A percentile compares a stretch with the other conserved stretches of the same genome.
Evolutionary conservation across 1,140 invertebrate species (phyloP).

Genomic region (Dendrolimus punctatus): DNA sequence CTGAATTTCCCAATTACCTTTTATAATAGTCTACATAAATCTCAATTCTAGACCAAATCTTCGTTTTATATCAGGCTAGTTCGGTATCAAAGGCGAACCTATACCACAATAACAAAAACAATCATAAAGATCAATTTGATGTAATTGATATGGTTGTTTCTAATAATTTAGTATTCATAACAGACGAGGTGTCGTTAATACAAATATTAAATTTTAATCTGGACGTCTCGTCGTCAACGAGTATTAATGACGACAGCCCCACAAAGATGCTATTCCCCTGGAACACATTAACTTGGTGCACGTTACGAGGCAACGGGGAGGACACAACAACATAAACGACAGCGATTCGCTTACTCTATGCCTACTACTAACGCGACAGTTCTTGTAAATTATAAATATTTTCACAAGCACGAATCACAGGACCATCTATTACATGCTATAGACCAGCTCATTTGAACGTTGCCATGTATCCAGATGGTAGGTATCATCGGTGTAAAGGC

Average conservation of each 20-base stretch:
- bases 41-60: too few relatives aligned
- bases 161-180: slow-evolving; percentile 30
- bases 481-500: too few relatives aligned
- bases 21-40: too few relatives aligned
- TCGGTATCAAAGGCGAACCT: too few relatives aligned
- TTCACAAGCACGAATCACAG: too few relatives aligned
- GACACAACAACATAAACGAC: slow-evolving; percentile 10
- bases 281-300: slow-evolving; percentile 51
- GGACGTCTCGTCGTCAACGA: slow-evolving; percentile 47
- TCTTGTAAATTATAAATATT: not conserved
- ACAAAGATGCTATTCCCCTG: slow-evolving; percentile 58
- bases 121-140: too few relatives aligned
- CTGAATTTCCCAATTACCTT: too few relatives aligned
- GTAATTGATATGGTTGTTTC: not conserved
- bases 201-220: slow-evolving; percentile 64
- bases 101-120: too few relatives aligned
- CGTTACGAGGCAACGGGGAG: slow-evolving; percentile 10
- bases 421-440: too few relatives aligned
- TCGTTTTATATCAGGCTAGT: too few relatives aligned
- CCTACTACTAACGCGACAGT: slow-evolving; percentile 6
- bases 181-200: slow-evolving; percentile 46
- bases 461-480: too few relatives aligned
- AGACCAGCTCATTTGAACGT: too few relatives aligned
- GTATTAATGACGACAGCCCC: slow-evolving; percentile 61
- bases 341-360: slow-evolving; percentile 13